Base-by-base conservation (phyloP, 2,888 invertebrate species). In the Galeruca laticollis region DNA sequence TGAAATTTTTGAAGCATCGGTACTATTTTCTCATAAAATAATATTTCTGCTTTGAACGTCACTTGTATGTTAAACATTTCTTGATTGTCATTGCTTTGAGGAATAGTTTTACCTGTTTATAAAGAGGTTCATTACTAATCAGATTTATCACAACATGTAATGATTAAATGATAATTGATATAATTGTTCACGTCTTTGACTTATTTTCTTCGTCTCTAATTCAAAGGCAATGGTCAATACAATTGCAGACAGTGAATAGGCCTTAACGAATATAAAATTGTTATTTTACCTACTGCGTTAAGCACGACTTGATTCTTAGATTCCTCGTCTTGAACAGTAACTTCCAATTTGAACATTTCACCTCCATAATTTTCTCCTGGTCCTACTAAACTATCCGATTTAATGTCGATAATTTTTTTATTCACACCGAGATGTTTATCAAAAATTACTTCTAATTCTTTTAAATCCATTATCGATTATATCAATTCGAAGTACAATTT, bases 31-130 rank as follows among this genome's bases (percentile, higher is more conserved):
- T 26, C 26, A 26, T 26, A 26, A 26, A 26, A 26, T 83, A 74
- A 11, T 83, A 86, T 86, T 80, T 90, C 89, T 5, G 88, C 87
- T 2, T 82, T 79, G 70, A 89, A 88, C 0, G 88, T 87, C 1
- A 84, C 82, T 64, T 86, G 82, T 6, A 86, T 87, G 69, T 88
- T 84, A 75, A 89, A 89, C 1, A 88, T 72, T 26, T 83, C 75
- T 77, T 85, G 84, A 5, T 73, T 61, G 26, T 69, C 51, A 35
- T 73, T 63, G 35, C 37, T 64, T 6, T 47, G 54, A 15, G 76
- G 76, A 60, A 75, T 66, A 0, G 68, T 64, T 49, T 76, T 76
- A 3, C 60, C 76, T 9, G 26, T 26, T 26, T 26, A 26, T 26
- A 26, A 26, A 26, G 6, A 26, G 6, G 3, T 26, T 26, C 6